Evolutionary conservation across 1,140 invertebrate species (phyloP), one percentile per base, ranked within the genome.

Genomic region (Leptestheria dahalacensis): DNA sequence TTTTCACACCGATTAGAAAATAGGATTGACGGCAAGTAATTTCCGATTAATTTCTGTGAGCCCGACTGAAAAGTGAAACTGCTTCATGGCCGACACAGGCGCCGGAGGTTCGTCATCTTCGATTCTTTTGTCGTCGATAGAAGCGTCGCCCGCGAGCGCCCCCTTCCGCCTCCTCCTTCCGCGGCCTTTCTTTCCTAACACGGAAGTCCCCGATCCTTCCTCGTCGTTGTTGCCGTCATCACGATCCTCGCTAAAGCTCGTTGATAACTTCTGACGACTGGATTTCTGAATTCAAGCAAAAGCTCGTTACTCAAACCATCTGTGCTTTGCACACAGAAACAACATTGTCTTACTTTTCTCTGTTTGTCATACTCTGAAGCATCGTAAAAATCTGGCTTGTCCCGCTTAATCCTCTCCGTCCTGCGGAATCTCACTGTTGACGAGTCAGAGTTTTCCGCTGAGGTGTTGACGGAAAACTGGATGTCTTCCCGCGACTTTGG

Each of bases 371-470:
- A 81, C 74, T 87, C 83, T 64, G 86, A 76, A 9, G 84, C 79
- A 75, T 89, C 85, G 64, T 88, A 89, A 72, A 85, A 89, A 75
- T 88, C 84, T 29, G 84, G 84, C 67, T 86, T 85, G 59, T 84
- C 82, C 56, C 86, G 70, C 66, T 85, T 80, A 15, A 87, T 81
- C 58, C 86, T 71, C 64, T 83, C 83, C 0, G 85, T 88, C 60
- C 85, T 72, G 48, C 85, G 66, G 48, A 78, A 72, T 46, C 75
- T 68, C 2, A 41, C 33, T 6, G 33, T 41, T 41, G 33, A 41
- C 6, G 33, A 15, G 33, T 41, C 33, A 9, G 33, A 41, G 15
- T 6, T 15, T 41, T 41, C 33, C 6, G 33, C 33, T 15, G 33
- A 15, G 33, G 33, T 6, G 6, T 6, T 41, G 33, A 41, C 33